Conservation (phyloP, 2,888 invertebrate genomes). For the Acutogordius australiensis region DNA sequence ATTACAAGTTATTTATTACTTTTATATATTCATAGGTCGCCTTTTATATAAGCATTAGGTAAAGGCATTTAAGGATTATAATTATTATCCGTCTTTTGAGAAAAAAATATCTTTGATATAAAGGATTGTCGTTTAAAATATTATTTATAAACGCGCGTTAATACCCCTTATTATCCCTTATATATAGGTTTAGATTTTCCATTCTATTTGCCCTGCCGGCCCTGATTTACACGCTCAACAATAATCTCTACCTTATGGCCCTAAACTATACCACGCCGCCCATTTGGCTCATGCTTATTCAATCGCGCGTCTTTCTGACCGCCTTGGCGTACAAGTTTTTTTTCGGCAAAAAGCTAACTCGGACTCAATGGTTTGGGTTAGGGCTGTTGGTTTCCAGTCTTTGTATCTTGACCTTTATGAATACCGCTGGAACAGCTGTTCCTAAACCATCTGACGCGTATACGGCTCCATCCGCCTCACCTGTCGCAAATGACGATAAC, state of each 20-base stretch:
- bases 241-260: background rate
- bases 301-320: background rate
- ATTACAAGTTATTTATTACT: too few relatives aligned
- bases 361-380: background rate
- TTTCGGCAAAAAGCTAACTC: background rate
- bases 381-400: background rate
- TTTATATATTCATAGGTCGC: too few relatives aligned
- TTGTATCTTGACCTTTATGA: background rate
- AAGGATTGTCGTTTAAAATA: too few relatives aligned
- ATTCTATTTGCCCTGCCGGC: background rate
- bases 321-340: background rate
- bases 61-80: too few relatives aligned
- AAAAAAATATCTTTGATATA: too few relatives aligned
- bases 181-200: background rate
- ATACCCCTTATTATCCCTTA: too few relatives aligned
- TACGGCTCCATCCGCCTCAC: too few relatives aligned
- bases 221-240: background rate
- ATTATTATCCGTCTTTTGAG: too few relatives aligned
- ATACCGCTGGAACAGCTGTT: too few relatives aligned
- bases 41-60: too few relatives aligned
- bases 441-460: background rate
- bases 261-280: slow-evolving; percentile 1
- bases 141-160: too few relatives aligned
- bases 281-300: slow-evolving; percentile 5
- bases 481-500: too few relatives aligned